Conservation (phyloP, 2,113 vertebrate species). For the Apus apus region DNA sequence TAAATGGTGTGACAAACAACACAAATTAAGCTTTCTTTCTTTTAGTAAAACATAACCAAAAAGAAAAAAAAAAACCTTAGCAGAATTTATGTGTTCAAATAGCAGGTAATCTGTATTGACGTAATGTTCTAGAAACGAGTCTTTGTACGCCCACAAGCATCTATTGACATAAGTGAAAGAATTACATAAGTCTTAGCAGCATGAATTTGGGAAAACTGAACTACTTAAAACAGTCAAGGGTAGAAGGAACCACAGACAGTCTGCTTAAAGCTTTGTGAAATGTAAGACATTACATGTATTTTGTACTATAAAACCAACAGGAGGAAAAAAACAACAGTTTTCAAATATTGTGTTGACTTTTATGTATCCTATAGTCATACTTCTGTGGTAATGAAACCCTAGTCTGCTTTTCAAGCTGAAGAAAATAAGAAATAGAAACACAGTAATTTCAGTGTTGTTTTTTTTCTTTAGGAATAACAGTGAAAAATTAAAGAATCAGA, state of each 20-base stretch:
- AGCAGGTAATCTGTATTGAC: background rate
- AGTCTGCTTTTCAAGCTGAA: background rate
- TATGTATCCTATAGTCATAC: background rate
- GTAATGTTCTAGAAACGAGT: background rate
- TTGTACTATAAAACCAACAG: background rate
- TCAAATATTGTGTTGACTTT: background rate
- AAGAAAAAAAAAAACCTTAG: background rate
- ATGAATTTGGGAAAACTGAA: background rate
- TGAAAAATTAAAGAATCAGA: background rate
- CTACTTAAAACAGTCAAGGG: background rate
- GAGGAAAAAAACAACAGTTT: background rate
- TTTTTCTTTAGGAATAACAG: background rate
- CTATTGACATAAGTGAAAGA: background rate
- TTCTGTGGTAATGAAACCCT: background rate
- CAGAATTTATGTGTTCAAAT: background rate
- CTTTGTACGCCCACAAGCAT: conserved; percentile 22
- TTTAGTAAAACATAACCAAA: background rate
- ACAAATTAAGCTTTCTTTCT: background rate
- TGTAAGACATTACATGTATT: background rate
- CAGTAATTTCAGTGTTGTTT: background rate
- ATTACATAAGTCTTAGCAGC: conserved; percentile 4
- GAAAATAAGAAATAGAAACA: background rate
- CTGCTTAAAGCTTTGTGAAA: background rate
- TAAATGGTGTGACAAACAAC: background rate
- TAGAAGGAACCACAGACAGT: conserved; percentile 6